Base-by-base conservation (phyloP, 2,113 vertebrate genomes). In the Puma concolor region DNA sequence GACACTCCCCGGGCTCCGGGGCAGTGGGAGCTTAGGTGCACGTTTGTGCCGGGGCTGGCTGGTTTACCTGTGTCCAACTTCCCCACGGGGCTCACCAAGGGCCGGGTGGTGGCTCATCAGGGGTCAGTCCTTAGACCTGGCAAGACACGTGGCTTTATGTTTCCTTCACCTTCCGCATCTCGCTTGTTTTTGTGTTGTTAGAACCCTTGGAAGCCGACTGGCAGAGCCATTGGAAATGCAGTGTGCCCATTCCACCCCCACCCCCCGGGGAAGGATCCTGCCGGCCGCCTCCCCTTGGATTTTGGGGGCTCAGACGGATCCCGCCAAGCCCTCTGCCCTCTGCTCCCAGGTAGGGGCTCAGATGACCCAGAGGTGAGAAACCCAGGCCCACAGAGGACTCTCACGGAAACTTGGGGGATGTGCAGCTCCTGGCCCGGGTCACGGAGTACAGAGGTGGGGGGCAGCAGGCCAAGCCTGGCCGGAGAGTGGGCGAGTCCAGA, bases 1-100 rank as follows among this genome's bases (percentile, higher is more conserved):
- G 63, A 29, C 36, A 21, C 36, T 52, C 1, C 13, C 67, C 50
- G 50, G 50, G 38, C 33, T 21, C 11, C 10, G 14, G 72, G 44
- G 82, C 4, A 2, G 48, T 7, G n/a, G 19, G 5, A 23, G 52
- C 33, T 23, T 6, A 3, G 7, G 31, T 15, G 31, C 31, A 16
- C 0, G 17, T 12, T 5, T 48, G 64, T 7, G 50, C 57, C 4
- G 3, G 16, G 9, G 29, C 2, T 31, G 77, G 23, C 2, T 31
- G 77, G 23, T 23, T 13, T 5, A 13, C 76, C 27, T n/a, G 7
- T 3, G 17, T 4, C 21, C 69, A 7, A 36, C 31, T 19, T 9
- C 15, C 44, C 44, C 3, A 15, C 0, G 17, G 17, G 21, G n/a
- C 0, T 1, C 1, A 1, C 4, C 0, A 27, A 23, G 50, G 64